Base-by-base conservation (phyloP, 1,140 invertebrate genomes). In the Nautilus pompilius region DNA sequence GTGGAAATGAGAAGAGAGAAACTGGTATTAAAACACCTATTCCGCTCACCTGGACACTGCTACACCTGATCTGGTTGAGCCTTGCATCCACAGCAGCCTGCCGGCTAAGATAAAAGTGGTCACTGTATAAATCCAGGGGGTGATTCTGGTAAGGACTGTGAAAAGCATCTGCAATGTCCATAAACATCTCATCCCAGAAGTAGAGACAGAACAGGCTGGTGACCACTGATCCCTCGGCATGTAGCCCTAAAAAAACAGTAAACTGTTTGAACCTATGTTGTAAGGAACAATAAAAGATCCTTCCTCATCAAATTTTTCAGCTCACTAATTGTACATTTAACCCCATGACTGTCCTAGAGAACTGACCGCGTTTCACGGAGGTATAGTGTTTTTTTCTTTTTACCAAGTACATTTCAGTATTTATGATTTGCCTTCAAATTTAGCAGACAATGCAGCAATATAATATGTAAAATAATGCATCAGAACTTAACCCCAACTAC, bases 111-210 rank as follows among this genome's bases (percentile, higher is more conserved):
- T 89, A 89, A 80, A 93, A 93, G 20, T 86, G 72, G 17, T 76
- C 71, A 1, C 85, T 86, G 70, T 86, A 86, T 34, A 92, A 72
- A 83, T 93, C 91, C 2, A 90, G 76, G 0, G 91, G 91, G 5
- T 82, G 83, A 15, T 82, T 73, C 80, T 93, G 90, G 76, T 87
- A 90, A 0, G 73, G 74, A 10, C 84, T 86, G 5, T 89, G 79
- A 75, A 91, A 93, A 5, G 87, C 83, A 72, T 91, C 90, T 10
- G 88, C 83, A 45, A 89, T 76, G 26, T 81, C 70, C 58, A 81
- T 75, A 74, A 90, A 93, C 34, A 93, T 85, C 13, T 90, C 87
- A 57, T 92, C 88, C 90, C 90, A 93, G 77, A 92, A 91, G 2
- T 90, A 79, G 1, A 90, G 71, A n/a, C 80, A 81, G 77, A 90